Conservation (phyloP, 1,140 invertebrate genomes). For the Nylanderia fulva region DNA sequence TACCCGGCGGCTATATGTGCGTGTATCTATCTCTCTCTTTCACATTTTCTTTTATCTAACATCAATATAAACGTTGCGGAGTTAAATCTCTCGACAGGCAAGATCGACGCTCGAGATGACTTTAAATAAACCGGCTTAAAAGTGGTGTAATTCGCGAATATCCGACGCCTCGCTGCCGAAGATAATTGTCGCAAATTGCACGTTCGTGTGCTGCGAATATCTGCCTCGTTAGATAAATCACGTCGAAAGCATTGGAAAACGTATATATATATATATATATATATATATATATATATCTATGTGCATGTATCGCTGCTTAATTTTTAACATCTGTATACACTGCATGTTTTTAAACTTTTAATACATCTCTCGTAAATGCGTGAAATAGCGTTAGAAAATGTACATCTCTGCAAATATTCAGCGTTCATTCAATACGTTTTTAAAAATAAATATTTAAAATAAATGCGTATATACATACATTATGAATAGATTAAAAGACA, state of each 20-base stretch:
- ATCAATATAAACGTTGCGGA: slow-evolving; percentile 16
- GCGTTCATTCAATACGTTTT: background rate
- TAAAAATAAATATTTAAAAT: slow-evolving; percentile 14
- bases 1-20: background rate
- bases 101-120: background rate
- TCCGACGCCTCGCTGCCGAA: slow-evolving; percentile 33
- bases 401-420: background rate
- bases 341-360: background rate
- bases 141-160: slow-evolving; percentile 18
- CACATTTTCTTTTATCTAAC: background rate
- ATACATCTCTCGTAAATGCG: background rate
- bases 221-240: slow-evolving; percentile 11
- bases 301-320: background rate
- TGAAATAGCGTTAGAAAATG: background rate
- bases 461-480: background rate
- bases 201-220: background rate
- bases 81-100: background rate
- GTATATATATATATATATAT: too few relatives aligned
- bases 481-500: background rate
- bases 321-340: background rate
- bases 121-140: slow-evolving; percentile 14
- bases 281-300: too few relatives aligned
- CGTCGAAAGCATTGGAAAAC: background rate
- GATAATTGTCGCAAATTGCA: slow-evolving; percentile 36
- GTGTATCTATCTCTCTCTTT: background rate